Base-by-base conservation (phyloP, 2,888 invertebrate species). In the Mesodorylaimus sp. region DNA sequence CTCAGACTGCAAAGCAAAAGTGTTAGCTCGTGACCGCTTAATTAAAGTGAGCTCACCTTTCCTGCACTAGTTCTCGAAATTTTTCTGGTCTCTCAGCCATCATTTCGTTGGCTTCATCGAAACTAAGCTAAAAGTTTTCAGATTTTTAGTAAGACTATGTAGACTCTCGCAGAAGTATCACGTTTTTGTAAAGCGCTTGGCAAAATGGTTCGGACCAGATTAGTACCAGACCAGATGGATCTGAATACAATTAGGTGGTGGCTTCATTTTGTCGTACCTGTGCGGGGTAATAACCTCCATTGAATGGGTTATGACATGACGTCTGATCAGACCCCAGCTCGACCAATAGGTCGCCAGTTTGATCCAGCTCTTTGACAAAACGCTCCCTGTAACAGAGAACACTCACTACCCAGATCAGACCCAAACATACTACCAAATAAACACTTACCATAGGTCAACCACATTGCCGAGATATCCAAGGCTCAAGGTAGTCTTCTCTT, bases 271-370 rank as follows among this genome's bases (percentile, higher is more conserved):
- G 10, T 54, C 28, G 38, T 59, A 70, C 70, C 60, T 70, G 69
- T 2, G 70, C 74, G 1, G 76, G 76, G 58, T 73, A 77, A 61
- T 77, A 77, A 0, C 76, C 77, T 0, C 76, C 77, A 42, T 69
- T 68, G 61, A 69, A 76, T 1, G 76, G 75, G 58, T 75, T 75
- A 60, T 77, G 77, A 47, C 74, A 74, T 0, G 75, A 76, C 0
- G 77, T 77, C 61, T 77, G 77, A 60, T 77, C 77, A 1, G 75
- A 75, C 1, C 75, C 77, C 19, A 77, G 62, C 41, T 77, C 76
- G 0, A 70, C 75, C 27, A 77, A 60, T n/a, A 71, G 57, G 42
- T 76, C 75, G 5, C 72, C 72, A 1, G 71, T 73, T 19, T 55
- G 57, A 38, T 72, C 65, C 54, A 68, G 69, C 51, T 74, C 73